Evolutionary conservation across 2,888 invertebrate species (phyloP), one percentile per base, ranked within the genome.

Genomic region (Ophion ventricosus): DNA sequence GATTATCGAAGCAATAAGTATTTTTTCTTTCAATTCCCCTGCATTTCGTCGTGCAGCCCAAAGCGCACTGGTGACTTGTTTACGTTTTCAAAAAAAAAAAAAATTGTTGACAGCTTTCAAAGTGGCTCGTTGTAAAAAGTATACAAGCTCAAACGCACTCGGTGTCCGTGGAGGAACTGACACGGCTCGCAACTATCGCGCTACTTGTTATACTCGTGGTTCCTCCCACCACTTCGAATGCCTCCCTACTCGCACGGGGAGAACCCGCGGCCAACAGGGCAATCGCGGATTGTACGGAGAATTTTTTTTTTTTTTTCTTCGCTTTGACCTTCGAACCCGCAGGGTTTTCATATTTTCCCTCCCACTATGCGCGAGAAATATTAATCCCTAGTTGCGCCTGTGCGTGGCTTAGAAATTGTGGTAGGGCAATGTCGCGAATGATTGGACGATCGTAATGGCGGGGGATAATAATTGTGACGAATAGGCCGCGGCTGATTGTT

Each of bases 291-390:
- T 57, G 67, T 66, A 76, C 40, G 26, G 57, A 49, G 70, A 49
- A 11, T 57, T 40, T 54, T 77, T 70, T 74, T 73, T 61, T 57
- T 11, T 81, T 70, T n/a, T n/a, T n/a, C n/a, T 79, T 84, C 79
- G 84, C 88, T 88, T 84, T 90, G 90, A 91, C 91, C 91, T 91
- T 91, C 91, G 89, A 91, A 90, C 90, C 87, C 72, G 81, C 80
- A 87, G 89, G 89, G 89, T 84, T 90, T 86, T 85, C 87, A 85
- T 83, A 61, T 63, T 63, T 59, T 59, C 40, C 40, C 23, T 73
- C 17, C 43, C 40, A n/a, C 29, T 20, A 56, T 20, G 49, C 57
- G 59, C 5, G 7, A 23, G 23, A 73, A 40, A 59, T 29, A 67
- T 67, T 11, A 64, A 64, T 64, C 64, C n/a, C 25, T 49, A 17